Base-by-base conservation (phyloP, 2,888 invertebrate species). In the Boloria euphrosyne region DNA sequence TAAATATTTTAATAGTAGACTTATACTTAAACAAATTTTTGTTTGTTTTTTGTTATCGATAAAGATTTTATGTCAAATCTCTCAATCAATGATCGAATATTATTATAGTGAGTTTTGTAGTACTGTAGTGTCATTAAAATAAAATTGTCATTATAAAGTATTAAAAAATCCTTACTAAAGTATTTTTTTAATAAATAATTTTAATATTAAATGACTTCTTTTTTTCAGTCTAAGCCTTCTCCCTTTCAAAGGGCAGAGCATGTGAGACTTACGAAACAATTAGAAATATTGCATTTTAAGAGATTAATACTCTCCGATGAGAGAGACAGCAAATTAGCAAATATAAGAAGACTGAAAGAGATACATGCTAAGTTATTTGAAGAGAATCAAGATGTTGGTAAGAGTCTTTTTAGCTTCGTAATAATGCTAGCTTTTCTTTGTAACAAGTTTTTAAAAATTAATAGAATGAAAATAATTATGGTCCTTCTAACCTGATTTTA, bases 231-330 rank as follows among this genome's bases (percentile, higher is more conserved):
- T 71, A 94, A 94, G 84, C 93, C 94, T 0, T 95, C 94, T 13
- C 94, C 93, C 62, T 93, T 93, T 70, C 95, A 95, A 84, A 92
- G 93, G 77, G 92, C 94, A 60, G 94, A 95, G 78, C 94, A 95
- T 76, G 79, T 93, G 49, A 91, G 92, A 74, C 86, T 95, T 46
- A 94, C 93, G n/a, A 95, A 95, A 78, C 94, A 95, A 78, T 88
- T 96, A 68, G 96, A 97, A 88, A 87, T 94, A 73, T 93, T 95
- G 13, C 93, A 94, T 76, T 96, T 96, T 80, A 94, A 95, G 76
- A 93, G 95, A 3, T 93, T 94, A 70, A 88, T 96, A 72, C 87
- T 96, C 44, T 93, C 94, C 7, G 95, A 96, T 70, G 96, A 96
- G 81, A 93, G 95, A 75, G 94, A 95, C 65, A 93, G 94, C 78